Base-by-base conservation (phyloP, 2,113 vertebrate genomes). In the Lutjanus erythropterus region DNA sequence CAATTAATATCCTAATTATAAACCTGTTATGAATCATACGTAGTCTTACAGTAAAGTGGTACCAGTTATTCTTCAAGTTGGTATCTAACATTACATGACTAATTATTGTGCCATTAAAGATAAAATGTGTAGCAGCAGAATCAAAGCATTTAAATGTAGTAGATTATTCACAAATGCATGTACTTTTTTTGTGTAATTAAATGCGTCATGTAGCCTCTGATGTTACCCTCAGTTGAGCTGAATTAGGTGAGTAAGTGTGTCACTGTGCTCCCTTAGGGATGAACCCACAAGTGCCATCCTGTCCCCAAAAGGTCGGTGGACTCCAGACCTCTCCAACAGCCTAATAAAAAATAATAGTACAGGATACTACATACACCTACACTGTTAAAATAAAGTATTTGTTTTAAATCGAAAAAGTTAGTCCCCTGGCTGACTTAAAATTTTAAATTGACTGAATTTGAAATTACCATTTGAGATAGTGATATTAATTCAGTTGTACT, bases 201-300 rank as follows among this genome's bases (percentile, higher is more conserved):
- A 33, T 27, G 15, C 37, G 2, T 47, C 9, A 12, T 19, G 21
- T 39, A 31, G n/a, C 18, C 21, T 35, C 1, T 41, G 46, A 21
- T 11, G 21, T 16, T 27, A 21, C 58, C 8, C 25, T 44, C 5
- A 33, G 27, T 16, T 44, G 15, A 65, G 14, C 27, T 44, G 14
- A 11, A 39, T 35, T 50, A 27, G 33, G 33, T 70, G 27, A 74
- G 27, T 49, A 67, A 33, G 41, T 44, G n/a, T 62, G 23, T 64
- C 55, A 12, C 27, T 72, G 47, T 69, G 44, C n/a, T 64, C 16
- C 56, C 23, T 47, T 39, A 18, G 7, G 21, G 19, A 46, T 55
- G n/a, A 68, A 76, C n/a, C 29, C 19, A 49, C 35, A 9, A 37
- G 16, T 33, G 37, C 10, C 2, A 16, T 3, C 39, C 33, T 44